Percentiles rank a stretch among this genome's conserved stretches.
phyloP scores from a whole-genome alignment of 2,797 vertebrate genomes.

The Scomberomorus guttatus region DNA sequence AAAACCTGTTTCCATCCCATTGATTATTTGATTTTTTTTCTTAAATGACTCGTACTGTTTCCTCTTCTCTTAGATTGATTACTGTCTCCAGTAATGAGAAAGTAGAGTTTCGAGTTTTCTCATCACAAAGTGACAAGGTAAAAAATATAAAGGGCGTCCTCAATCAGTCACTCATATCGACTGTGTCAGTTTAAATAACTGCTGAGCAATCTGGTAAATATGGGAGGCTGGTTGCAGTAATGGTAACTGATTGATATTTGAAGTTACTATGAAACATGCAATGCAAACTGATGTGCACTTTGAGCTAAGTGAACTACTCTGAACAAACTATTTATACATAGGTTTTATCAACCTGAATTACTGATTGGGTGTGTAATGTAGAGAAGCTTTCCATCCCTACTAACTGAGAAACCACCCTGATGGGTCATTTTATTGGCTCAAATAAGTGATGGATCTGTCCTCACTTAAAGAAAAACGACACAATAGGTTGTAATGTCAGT shows the following conservation, averaged over 20 bases:
- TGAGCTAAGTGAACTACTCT: not conserved
- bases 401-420: not conserved
- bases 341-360: not conserved
- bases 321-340: not conserved
- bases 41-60: not conserved
- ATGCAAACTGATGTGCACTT: slow-evolving; percentile 23
- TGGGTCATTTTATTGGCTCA: not conserved
- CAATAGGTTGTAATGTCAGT: no score
- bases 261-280: slow-evolving; percentile 37
- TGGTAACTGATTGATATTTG: slow-evolving; percentile 60
- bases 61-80: slow-evolving; percentile 56
- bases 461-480: no score
- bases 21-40: slow-evolving; percentile 41
- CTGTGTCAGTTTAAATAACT: slow-evolving; percentile 67
- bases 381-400: no score
- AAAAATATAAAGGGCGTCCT: slow-evolving; percentile 55
- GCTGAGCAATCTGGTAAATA: slow-evolving; percentile 52
- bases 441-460: not conserved
- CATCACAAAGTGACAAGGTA: slow-evolving; percentile 51
- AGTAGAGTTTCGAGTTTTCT: slow-evolving; percentile 44
- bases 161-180: slow-evolving; percentile 64
- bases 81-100: slow-evolving; percentile 59
- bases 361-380: not conserved
- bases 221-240: slow-evolving; percentile 44
- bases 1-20: slow-evolving; percentile 43